phyloP scores from a whole-genome alignment of 2,113 vertebrate species.

The Garra rufa region DNA sequence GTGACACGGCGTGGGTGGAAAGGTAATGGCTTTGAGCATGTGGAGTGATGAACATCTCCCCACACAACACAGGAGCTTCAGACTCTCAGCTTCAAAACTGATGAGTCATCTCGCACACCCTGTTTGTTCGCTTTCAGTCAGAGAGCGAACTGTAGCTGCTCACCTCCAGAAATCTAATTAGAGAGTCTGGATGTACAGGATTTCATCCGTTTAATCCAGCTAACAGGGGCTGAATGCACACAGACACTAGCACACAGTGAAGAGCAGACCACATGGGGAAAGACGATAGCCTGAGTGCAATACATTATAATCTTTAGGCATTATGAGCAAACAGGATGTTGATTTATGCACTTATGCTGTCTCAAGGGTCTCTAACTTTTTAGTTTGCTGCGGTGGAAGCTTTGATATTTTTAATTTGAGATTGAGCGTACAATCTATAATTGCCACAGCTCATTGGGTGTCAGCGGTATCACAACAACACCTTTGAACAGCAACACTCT shows the following conservation, averaged over 20 bases:
- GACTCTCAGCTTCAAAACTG: conserved; percentile 64
- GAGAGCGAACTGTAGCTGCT: conserved; percentile 14
- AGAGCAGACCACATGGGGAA: not conserved
- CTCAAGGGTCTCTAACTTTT: conserved; percentile 4
- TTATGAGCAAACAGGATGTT: conserved; percentile 11
- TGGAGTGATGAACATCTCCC: conserved; percentile 67
- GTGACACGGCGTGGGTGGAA: conserved; percentile 69
- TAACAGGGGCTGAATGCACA: conserved; percentile 18
- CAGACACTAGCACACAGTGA: conserved; percentile 6
- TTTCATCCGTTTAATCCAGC: conserved; percentile 45
- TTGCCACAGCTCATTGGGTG: not conserved
- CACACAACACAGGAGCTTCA: conserved; percentile 71
- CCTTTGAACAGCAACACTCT: conserved; percentile 47
- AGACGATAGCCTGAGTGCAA: not conserved
- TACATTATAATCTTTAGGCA: not conserved
- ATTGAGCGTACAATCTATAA: not conserved
- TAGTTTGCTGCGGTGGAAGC: not conserved
- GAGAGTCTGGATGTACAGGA: conserved; percentile 37
- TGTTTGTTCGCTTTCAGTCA: conserved; percentile 46
- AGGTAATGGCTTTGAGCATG: conserved; percentile 72
- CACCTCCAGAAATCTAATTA: conserved; percentile 47
- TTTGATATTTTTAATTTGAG: not conserved
- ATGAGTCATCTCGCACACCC: conserved; percentile 73
- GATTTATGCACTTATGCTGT: conserved; percentile 1
- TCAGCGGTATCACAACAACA: not conserved